Evolutionary conservation across 2,797 vertebrate genomes (phyloP).

Genomic region (Octomys mimax): DNA sequence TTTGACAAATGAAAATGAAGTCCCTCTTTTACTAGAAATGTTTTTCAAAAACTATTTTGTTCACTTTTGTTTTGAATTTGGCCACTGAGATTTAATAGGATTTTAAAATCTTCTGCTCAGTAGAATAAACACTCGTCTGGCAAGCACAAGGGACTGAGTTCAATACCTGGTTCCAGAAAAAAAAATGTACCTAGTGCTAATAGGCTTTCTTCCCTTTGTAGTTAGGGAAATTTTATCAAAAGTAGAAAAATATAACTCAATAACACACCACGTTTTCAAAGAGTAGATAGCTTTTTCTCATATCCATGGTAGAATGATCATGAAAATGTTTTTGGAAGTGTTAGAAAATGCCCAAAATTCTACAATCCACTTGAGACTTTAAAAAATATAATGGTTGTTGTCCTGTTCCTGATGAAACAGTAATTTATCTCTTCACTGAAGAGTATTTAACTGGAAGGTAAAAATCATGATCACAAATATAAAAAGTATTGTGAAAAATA

Average conservation of each 20-base stretch:
- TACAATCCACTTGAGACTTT: background rate
- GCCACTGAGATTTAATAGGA: background rate
- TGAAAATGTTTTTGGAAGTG: conserved; percentile 6
- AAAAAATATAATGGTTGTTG: background rate
- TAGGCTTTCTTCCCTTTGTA: background rate
- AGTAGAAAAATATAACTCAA: background rate
- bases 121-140: too few species aligned
- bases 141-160: too few species aligned
- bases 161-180: too few species aligned
- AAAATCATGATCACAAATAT: background rate
- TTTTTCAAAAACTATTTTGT: background rate
- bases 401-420: background rate
- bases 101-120: background rate
- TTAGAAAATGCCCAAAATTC: background rate
- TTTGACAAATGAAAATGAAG: conserved; percentile 9
- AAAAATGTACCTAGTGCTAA: background rate
- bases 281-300: background rate
- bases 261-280: background rate
- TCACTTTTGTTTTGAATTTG: conserved; percentile 25
- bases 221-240: background rate
- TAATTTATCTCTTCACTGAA: background rate
- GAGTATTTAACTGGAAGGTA: background rate
- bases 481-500: background rate
- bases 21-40: background rate
- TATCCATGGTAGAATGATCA: background rate